Evolutionary conservation across 2,797 vertebrate species (phyloP).

Genomic region (Cichlasoma orientale): DNA sequence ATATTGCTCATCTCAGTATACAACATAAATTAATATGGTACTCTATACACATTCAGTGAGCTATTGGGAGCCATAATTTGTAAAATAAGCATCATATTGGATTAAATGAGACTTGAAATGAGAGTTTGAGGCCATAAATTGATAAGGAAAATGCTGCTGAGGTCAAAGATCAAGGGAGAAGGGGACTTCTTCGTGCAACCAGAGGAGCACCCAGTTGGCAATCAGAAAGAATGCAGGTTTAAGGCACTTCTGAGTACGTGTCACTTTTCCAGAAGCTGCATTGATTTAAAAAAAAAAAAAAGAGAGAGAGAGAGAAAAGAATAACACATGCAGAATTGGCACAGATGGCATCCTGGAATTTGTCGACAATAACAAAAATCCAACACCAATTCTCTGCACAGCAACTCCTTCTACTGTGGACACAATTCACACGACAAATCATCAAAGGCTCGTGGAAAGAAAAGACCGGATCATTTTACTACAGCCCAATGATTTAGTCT

Average conservation of each 20-base stretch:
- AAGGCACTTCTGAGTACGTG: not conserved
- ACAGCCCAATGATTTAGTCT: not conserved
- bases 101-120: not conserved
- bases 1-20: not conserved
- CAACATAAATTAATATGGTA: not conserved
- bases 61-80: not conserved
- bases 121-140: not conserved
- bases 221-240: not conserved
- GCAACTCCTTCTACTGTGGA: not conserved
- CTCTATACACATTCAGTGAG: not conserved
- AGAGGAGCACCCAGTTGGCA: not conserved
- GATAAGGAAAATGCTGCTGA: not conserved
- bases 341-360: not conserved
- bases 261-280: not conserved
- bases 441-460: not conserved
- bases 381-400: not conserved
- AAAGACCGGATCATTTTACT: not conserved
- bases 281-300: no score
- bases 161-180: not conserved
- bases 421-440: not conserved
- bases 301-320: no score
- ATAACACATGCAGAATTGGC: not conserved
- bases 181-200: not conserved
- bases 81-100: not conserved
- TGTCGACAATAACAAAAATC: no score